Evolutionary conservation across 2,113 vertebrate species (phyloP).

Genomic region (Archilochus colubris): DNA sequence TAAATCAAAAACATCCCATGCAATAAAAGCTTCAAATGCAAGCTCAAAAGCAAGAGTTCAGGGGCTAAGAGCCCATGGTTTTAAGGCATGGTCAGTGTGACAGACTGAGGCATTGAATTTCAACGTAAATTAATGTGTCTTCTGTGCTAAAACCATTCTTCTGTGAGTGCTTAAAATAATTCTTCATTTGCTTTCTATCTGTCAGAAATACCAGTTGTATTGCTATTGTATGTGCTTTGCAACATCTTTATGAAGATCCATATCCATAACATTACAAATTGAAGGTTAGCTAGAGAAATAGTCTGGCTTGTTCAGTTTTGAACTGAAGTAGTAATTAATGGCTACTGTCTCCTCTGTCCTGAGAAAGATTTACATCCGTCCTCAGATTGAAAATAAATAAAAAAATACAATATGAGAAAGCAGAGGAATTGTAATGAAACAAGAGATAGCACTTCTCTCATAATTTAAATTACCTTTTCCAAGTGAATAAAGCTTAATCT

Average conservation of each 20-base stretch:
- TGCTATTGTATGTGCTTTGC: background rate
- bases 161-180: background rate
- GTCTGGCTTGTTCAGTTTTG: background rate
- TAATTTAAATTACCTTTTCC: background rate
- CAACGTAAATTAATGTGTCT: background rate
- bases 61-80: background rate
- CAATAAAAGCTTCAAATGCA: background rate
- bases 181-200: background rate
- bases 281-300: background rate
- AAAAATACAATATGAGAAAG: background rate
- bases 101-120: background rate
- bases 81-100: background rate
- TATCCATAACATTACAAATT: background rate
- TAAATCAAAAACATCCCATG: background rate
- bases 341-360: background rate
- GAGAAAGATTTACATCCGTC: background rate
- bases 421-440: background rate
- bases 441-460: background rate
- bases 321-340: background rate
- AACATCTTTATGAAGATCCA: background rate
- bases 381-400: background rate
- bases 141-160: background rate
- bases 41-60: background rate
- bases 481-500: slow-evolving; percentile 30
- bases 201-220: background rate